phyloP scores from a whole-genome alignment of 2,888 invertebrate genomes.

The Lithophane ornitopus region DNA sequence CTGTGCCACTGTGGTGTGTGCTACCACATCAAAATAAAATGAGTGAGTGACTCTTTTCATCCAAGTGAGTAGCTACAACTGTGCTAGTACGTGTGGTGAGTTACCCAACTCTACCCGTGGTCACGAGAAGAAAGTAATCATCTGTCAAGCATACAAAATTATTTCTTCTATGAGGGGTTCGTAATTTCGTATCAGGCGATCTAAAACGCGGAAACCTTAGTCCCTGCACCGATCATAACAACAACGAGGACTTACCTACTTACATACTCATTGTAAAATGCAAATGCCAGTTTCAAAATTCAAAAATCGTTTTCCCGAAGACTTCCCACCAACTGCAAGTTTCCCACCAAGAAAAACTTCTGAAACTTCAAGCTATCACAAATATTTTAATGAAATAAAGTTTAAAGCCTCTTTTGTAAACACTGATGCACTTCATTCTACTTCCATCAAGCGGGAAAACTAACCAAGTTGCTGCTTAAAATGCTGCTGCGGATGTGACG shows the following conservation, averaged over 20 bases:
- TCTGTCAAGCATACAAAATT: no score
- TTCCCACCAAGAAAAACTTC: conserved; percentile 45
- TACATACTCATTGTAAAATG: background rate
- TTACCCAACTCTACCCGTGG: no score
- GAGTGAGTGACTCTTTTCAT: no score
- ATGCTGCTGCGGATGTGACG: conserved; percentile 31
- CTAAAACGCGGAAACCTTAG: background rate
- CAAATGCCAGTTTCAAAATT: background rate
- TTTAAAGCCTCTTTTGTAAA: conserved; percentile 70
- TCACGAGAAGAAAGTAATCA: no score
- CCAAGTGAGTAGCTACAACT: no score
- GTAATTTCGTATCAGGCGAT: no score
- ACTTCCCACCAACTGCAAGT: conserved; percentile 19
- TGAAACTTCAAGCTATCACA: conserved; percentile 56
- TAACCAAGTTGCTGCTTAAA: conserved; percentile 60
- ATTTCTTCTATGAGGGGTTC: no score
- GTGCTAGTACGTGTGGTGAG: no score
- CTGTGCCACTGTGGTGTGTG: no score
- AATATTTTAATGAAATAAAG: conserved; percentile 69
- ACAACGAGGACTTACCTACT: background rate
- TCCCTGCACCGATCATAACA: no score
- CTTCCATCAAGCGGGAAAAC: conserved; percentile 62
- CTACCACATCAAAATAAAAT: no score
- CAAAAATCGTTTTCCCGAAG: conserved; percentile 28
- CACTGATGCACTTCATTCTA: conserved; percentile 64